Conservation (phyloP, 2,888 invertebrate species). For the Allygus modestus region DNA sequence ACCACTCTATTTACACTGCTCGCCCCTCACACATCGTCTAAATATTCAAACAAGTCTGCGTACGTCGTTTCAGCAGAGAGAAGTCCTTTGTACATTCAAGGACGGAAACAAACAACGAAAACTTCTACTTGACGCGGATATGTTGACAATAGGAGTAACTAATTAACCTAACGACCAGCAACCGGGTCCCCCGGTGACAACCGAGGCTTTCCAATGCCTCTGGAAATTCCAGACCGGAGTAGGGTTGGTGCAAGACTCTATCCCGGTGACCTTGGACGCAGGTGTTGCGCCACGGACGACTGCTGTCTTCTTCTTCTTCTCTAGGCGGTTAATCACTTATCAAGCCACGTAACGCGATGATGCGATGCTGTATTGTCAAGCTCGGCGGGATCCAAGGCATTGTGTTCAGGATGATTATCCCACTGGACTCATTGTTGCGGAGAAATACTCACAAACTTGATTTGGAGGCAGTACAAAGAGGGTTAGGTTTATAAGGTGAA, state of each 20-base stretch:
- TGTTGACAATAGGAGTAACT: not conserved
- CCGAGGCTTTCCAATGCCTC: not conserved
- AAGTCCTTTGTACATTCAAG: not conserved
- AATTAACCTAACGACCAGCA: conserved; percentile 13
- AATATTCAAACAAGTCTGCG: too few species aligned
- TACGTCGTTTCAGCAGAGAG: too few species aligned
- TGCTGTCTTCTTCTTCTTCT: not conserved
- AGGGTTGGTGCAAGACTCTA: conserved; percentile 7
- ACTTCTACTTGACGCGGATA: not conserved
- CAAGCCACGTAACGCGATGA: conserved; percentile 1
- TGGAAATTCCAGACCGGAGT: not conserved
- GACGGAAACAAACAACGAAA: not conserved
- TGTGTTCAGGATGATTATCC: not conserved
- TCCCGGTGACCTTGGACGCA: not conserved
- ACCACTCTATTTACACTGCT: too few species aligned
- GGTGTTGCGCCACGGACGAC: not conserved
- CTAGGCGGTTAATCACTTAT: not conserved
- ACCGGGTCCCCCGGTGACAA: not conserved
- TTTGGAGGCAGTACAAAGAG: too few species aligned
- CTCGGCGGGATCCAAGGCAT: not conserved
- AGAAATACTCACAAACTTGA: too few species aligned
- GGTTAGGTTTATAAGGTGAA: too few species aligned
- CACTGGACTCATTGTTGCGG: not conserved
- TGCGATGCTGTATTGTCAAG: not conserved
- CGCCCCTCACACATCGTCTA: too few species aligned